Evolutionary conservation across 2,888 invertebrate species (phyloP), one percentile per base, ranked within the genome.

Genomic region (Nowickia ferox): DNA sequence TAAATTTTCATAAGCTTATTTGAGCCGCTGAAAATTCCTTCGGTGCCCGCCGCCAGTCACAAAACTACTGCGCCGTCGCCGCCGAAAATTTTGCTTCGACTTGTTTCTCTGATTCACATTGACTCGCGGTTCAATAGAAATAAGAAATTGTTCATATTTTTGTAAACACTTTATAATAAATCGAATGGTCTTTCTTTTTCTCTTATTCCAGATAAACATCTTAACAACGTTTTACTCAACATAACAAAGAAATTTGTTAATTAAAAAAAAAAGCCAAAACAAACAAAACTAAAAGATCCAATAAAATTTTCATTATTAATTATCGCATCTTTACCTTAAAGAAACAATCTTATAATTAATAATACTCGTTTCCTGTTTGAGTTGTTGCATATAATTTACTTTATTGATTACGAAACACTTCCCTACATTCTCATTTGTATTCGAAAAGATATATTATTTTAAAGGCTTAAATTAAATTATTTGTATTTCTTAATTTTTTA

Each of bases 161-260:
- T 48, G 30, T 6, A 30, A 30, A 30, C 30, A 30, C 30, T 55
- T 57, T 22, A 19, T 42, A 57, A 2, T 61, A n/a, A 22, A 53
- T 63, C 10, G 40, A 3, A 1, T 19, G 30, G 30, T 42, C 19
- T 63, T 17, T 44, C 8, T 15, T 15, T n/a, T 55, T 46, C 66
- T 38, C 46, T 38, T 11, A 40, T 88, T 88, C 9, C 88, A 92
- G 93, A 91, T 90, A 88, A 86, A 76, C 87, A 84, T 57, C 74
- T 72, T 80, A 84, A 85, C 83, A 77, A 84, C 87, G 87, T 81
- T 80, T 88, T 89, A 88, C 88, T 88, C 88, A 84, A 91, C 91
- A 90, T 92, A 91, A 91, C 92, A 92, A 92, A 90, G 92, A 91
- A 90, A 90, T 89, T 86, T 88, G 86, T 87, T 85, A 82, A 86